Evolutionary conservation across 2,113 vertebrate species (phyloP).

Genomic region (Trematomus loennbergii): DNA sequence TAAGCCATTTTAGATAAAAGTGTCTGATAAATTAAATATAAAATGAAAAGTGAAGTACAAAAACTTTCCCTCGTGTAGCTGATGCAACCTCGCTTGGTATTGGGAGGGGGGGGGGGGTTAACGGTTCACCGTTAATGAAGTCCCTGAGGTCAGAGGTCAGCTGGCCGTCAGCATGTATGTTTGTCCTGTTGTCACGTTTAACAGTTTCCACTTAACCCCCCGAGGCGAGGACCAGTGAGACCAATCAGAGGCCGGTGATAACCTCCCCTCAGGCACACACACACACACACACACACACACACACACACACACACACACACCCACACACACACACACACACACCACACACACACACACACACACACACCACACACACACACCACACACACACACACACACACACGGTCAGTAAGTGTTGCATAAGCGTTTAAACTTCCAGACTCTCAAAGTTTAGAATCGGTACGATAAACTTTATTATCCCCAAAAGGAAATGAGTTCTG

Average conservation of each 20-base stretch:
- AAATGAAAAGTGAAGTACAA: not conserved
- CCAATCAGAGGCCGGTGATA: conserved; percentile 18
- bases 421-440: not conserved
- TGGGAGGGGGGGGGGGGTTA: not conserved
- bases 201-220: not conserved
- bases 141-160: too few relatives aligned
- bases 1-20: not conserved
- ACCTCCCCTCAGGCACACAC: conserved; percentile 5
- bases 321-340: too few relatives aligned
- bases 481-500: too few relatives aligned
- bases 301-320: too few relatives aligned
- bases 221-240: conserved; percentile 7
- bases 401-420: not conserved
- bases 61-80: not conserved
- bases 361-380: too few relatives aligned
- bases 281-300: not conserved
- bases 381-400: too few relatives aligned
- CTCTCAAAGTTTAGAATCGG: too few relatives aligned
- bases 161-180: too few relatives aligned
- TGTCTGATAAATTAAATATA: not conserved
- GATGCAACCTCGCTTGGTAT: not conserved
- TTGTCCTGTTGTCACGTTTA: too few relatives aligned
- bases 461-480: too few relatives aligned
- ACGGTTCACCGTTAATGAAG: too few relatives aligned
- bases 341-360: too few relatives aligned